A percentile compares a stretch with the other conserved stretches of the same genome.
Evolutionary conservation across 2,113 vertebrate genomes (phyloP).

Genomic region (Antennarius striatus): DNA sequence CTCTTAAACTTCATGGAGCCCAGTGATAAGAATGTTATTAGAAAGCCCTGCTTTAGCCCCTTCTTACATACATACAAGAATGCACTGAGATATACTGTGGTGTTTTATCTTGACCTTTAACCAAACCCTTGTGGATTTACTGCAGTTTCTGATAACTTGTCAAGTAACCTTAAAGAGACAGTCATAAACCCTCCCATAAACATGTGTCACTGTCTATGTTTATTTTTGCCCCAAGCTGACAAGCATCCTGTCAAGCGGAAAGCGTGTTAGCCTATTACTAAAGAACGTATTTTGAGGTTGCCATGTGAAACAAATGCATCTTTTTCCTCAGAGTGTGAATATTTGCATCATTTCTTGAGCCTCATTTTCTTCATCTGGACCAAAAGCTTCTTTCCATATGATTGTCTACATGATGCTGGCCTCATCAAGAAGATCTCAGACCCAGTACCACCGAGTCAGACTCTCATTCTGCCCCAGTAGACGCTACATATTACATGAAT

Average conservation of each 20-base stretch:
- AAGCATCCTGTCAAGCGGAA: neutral
- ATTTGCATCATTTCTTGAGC: too few species aligned
- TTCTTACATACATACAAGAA: neutral
- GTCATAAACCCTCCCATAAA: slow-evolving; percentile 4
- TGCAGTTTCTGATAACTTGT: neutral
- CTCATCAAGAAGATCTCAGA: too few species aligned
- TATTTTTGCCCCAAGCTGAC: neutral
- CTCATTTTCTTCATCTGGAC: slow-evolving; percentile 3
- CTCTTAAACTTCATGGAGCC: neutral
- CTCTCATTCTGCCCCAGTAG: too few species aligned
- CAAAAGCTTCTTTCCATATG: neutral
- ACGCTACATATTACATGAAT: too few species aligned
- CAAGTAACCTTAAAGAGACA: neutral
- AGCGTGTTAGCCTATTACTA: slow-evolving; percentile 13
- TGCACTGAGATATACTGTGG: neutral
- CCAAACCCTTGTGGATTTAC: neutral
- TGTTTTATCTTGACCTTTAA: slow-evolving; percentile 17
- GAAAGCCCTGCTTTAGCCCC: slow-evolving; percentile 5
- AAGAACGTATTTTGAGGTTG: slow-evolving; percentile 8
- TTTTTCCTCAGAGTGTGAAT: neutral
- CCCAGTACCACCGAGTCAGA: too few species aligned
- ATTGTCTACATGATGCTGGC: too few species aligned
- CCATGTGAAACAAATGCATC: neutral
- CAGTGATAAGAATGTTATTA: neutral
- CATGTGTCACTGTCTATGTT: neutral